Evolutionary conservation across 1,140 invertebrate species (phyloP).

Genomic region (Xylocopa sonorina): DNA sequence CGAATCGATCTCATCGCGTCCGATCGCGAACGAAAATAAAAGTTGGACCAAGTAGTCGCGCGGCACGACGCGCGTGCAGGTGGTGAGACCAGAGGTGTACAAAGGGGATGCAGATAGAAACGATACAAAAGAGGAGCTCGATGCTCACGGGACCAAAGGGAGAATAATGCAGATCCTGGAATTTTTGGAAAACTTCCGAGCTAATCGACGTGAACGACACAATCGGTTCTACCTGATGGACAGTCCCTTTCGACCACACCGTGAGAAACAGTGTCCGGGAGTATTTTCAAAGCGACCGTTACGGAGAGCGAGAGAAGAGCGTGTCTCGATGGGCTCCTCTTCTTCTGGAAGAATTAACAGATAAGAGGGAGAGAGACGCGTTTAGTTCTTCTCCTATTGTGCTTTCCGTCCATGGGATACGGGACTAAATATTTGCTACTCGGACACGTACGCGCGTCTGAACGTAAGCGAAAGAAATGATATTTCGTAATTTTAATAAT

Average conservation of each 20-base stretch:
- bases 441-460: no score
- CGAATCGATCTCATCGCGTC: slow-evolving; percentile 23
- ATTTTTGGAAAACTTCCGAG: slow-evolving; percentile 67
- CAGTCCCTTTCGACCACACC: slow-evolving; percentile 70
- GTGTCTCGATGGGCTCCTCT: slow-evolving; percentile 4
- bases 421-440: no score
- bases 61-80: slow-evolving; percentile 21
- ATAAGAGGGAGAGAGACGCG: slow-evolving; percentile 15
- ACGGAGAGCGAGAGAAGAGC: slow-evolving; percentile 27
- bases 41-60: background rate
- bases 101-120: slow-evolving; percentile 71
- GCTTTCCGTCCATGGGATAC: no score
- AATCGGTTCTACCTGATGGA: slow-evolving; percentile 67
- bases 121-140: slow-evolving; percentile 54
- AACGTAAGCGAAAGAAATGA: background rate
- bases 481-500: background rate
- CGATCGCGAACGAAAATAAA: background rate
- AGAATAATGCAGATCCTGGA: slow-evolving; percentile 67
- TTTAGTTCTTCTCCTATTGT: no score
- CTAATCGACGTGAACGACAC: slow-evolving; percentile 71
- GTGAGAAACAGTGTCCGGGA: slow-evolving; percentile 73
- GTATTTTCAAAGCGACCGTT: slow-evolving; percentile 38
- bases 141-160: slow-evolving; percentile 50
- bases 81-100: slow-evolving; percentile 38
- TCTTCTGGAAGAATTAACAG: slow-evolving; percentile 31